Conservation (phyloP, 2,888 invertebrate species). For the Leptinotarsa juncta region DNA sequence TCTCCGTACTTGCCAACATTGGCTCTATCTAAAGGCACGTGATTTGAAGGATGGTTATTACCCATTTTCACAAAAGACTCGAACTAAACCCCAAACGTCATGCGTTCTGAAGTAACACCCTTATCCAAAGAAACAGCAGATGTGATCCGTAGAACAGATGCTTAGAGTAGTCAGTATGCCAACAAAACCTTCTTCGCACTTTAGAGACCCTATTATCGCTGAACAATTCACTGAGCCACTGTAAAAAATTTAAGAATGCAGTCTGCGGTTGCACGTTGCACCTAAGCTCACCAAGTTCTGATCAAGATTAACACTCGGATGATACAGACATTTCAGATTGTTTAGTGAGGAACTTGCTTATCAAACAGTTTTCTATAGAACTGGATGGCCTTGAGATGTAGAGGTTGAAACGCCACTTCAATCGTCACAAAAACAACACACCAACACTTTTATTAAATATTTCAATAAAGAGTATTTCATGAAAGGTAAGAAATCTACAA, state of each 20-base stretch:
- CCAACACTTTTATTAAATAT: neutral
- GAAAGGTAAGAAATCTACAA: neutral
- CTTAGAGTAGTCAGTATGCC: slow-evolving; percentile 50
- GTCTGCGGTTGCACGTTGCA: slow-evolving; percentile 28
- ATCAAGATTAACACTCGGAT: slow-evolving; percentile 1
- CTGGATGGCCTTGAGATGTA: slow-evolving; percentile 37
- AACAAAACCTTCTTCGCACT: slow-evolving; percentile 33
- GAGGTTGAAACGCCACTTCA: slow-evolving; percentile 24
- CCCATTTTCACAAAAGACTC: slow-evolving; percentile 70
- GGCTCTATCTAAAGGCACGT: slow-evolving; percentile 83
- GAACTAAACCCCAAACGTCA: slow-evolving; percentile 40
- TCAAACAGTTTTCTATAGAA: slow-evolving; percentile 37
- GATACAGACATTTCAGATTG: neutral
- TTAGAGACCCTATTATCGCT: slow-evolving; percentile 17
- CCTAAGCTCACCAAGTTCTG: slow-evolving; percentile 21
- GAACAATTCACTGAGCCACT: slow-evolving; percentile 41
- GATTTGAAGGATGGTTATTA: slow-evolving; percentile 82
- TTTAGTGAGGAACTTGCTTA: slow-evolving; percentile 16
- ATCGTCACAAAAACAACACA: slow-evolving; percentile 16
- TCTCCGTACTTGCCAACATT: slow-evolving; percentile 67
- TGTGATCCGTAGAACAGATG: slow-evolving; percentile 59
- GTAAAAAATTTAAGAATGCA: slow-evolving; percentile 38
- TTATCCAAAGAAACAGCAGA: slow-evolving; percentile 52
- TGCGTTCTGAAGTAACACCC: slow-evolving; percentile 36
- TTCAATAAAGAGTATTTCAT: slow-evolving; percentile 1